Percentiles rank a stretch among this genome's conserved stretches.
These are phyloP conservation scores for Parus major DNA, from an alignment of 2,113 vertebrate genomes.

Conservation along the genomic window DNA sequence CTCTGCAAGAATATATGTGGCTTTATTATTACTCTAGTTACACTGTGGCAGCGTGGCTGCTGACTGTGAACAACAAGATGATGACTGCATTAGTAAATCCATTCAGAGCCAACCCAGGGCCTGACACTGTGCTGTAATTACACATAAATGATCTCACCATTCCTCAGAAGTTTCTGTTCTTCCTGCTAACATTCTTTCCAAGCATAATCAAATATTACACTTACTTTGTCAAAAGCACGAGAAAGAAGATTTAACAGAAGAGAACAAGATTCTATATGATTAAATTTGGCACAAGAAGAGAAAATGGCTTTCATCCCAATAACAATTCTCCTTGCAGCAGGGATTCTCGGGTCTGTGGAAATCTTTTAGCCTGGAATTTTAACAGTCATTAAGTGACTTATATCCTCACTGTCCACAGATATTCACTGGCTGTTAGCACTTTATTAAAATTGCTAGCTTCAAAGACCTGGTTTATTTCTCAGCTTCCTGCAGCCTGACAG, in stretches of 20 bases:
- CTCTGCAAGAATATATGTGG: background rate
- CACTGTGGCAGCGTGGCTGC: background rate
- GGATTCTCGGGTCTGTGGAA: background rate
- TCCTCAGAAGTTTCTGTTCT: constrained; percentile 2
- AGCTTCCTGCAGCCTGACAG: background rate
- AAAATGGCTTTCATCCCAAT: background rate
- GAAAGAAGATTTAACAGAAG: background rate
- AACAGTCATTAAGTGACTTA: background rate
- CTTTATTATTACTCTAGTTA: background rate
- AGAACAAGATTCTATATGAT: background rate
- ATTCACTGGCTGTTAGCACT: background rate
- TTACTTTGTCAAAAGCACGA: background rate
- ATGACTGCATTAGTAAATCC: background rate
- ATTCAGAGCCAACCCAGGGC: background rate
- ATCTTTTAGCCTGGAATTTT: background rate
- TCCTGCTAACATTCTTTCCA: background rate
- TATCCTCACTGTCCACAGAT: background rate
- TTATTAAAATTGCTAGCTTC: background rate
- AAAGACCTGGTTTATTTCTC: constrained; percentile 2
- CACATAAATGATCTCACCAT: background rate
- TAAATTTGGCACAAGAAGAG: background rate
- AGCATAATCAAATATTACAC: background rate
- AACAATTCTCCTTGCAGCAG: background rate
- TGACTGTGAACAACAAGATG: background rate
- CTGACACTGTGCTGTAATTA: background rate